Percentiles rank a stretch among this genome's conserved stretches.
These are phyloP conservation scores for Meteorus sp. DNA, from an alignment of 1,140 invertebrate species.

Conservation along the genomic window DNA sequence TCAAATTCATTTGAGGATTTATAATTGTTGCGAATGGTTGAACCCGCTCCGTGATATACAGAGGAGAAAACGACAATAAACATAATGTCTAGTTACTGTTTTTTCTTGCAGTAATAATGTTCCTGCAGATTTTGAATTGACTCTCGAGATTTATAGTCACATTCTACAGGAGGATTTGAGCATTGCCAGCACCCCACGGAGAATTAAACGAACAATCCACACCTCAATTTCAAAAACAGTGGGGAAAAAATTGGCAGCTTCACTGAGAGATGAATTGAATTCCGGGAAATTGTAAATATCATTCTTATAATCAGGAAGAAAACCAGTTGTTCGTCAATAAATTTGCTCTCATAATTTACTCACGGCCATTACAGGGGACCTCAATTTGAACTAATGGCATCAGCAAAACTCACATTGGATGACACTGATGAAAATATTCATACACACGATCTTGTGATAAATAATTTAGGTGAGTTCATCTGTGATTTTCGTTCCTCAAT, in stretches of 20 bases:
- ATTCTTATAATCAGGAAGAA: slow-evolving; percentile 7
- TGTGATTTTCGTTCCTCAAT: neutral
- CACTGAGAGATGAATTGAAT: slow-evolving; percentile 61
- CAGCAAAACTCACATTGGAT: slow-evolving; percentile 64
- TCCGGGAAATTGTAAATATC: slow-evolving; percentile 56
- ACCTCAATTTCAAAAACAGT: slow-evolving; percentile 71
- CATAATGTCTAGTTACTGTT: slow-evolving; percentile 23
- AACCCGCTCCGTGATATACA: too few species aligned
- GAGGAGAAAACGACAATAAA: too few species aligned
- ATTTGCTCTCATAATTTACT: slow-evolving; percentile 16
- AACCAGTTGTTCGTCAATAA: slow-evolving; percentile 16
- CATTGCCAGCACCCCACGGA: slow-evolving; percentile 69
- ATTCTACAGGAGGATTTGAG: slow-evolving; percentile 70
- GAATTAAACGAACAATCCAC: slow-evolving; percentile 71
- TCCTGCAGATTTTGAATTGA: slow-evolving; percentile 67
- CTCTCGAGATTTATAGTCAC: slow-evolving; percentile 71
- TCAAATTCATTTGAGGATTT: slow-evolving; percentile 2
- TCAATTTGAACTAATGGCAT: slow-evolving; percentile 71
- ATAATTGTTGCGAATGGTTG: too few species aligned
- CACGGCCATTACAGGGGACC: slow-evolving; percentile 62
- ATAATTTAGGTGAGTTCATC: slow-evolving; percentile 52
- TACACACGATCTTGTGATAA: slow-evolving; percentile 60
- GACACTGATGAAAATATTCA: slow-evolving; percentile 65
- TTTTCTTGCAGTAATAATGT: slow-evolving; percentile 64
- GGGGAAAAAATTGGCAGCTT: slow-evolving; percentile 66